A percentile compares a stretch with the other conserved stretches of the same genome.
These are phyloP conservation scores for Macrophya annulata DNA, from an alignment of 2,888 invertebrate genomes.

Conservation along the genomic window DNA sequence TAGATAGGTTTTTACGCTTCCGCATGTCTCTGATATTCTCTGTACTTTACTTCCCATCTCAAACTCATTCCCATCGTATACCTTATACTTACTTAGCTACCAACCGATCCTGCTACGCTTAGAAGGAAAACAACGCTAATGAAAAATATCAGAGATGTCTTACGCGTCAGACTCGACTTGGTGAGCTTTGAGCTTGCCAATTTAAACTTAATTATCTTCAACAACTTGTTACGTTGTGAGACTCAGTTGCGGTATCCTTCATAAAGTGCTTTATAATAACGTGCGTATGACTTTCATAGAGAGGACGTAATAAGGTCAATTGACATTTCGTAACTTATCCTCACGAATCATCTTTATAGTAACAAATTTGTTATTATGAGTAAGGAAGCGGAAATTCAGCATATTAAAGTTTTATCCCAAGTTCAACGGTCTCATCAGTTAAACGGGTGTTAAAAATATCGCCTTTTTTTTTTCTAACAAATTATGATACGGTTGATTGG, in stretches of 20 bases:
- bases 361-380: not conserved
- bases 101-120: not conserved
- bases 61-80: not conserved
- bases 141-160: conserved; percentile 30
- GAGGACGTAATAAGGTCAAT: not conserved
- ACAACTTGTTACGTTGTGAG: conserved; percentile 1
- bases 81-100: not conserved
- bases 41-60: conserved; percentile 3
- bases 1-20: not conserved
- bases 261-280: not conserved
- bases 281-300: not conserved
- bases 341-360: not conserved
- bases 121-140: conserved; percentile 16
- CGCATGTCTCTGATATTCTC: conserved; percentile 36
- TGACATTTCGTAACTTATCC: not conserved
- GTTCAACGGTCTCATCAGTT: too few species aligned
- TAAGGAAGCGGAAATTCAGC: too few species aligned
- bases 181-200: conserved; percentile 4
- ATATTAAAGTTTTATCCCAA: too few species aligned
- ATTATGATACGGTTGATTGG: not conserved
- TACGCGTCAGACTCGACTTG: not conserved
- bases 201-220: conserved; percentile 40
- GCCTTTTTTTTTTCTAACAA: not conserved
- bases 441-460: not conserved
- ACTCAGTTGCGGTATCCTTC: not conserved